Evolutionary conservation across 1,140 invertebrate genomes (phyloP).

Genomic region (Formica selysi): DNA sequence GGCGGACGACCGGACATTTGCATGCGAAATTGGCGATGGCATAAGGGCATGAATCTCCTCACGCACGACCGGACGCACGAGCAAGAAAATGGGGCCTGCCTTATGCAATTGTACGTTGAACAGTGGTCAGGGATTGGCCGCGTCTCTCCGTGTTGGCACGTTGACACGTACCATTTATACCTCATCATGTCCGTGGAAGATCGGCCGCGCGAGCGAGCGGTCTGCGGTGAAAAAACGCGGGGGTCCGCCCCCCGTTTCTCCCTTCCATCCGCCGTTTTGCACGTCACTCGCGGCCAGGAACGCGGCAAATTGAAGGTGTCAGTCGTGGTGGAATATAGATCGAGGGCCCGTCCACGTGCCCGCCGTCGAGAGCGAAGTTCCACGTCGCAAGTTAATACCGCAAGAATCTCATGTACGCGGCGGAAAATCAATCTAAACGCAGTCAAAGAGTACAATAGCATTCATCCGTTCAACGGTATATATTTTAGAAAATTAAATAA

Average conservation of each 20-base stretch:
- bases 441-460: not conserved
- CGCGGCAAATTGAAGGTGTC: conserved; percentile 69
- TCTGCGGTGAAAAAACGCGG: conserved; percentile 17
- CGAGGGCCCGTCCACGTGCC: conserved; percentile 40
- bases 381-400: conserved; percentile 1
- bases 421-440: conserved; percentile 12
- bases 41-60: conserved; percentile 57
- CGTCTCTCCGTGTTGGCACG: conserved; percentile 65
- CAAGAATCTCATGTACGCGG: not conserved
- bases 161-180: conserved; percentile 79
- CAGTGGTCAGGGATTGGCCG: conserved; percentile 65
- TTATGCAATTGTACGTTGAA: conserved; percentile 62
- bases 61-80: conserved; percentile 34
- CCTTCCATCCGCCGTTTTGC: conserved; percentile 46
- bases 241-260: not conserved
- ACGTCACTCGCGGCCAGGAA: conserved; percentile 62
- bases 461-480: not conserved
- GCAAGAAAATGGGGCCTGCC: conserved; percentile 15
- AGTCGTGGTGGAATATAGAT: conserved; percentile 65
- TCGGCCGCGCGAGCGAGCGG: conserved; percentile 31
- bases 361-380: conserved; percentile 63
- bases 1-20: conserved; percentile 66
- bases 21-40: conserved; percentile 75
- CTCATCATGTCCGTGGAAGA: conserved; percentile 69
- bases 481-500: too few species aligned